Evolutionary conservation across 2,113 vertebrate genomes (phyloP).

Genomic region (Pseudonaja textilis): DNA sequence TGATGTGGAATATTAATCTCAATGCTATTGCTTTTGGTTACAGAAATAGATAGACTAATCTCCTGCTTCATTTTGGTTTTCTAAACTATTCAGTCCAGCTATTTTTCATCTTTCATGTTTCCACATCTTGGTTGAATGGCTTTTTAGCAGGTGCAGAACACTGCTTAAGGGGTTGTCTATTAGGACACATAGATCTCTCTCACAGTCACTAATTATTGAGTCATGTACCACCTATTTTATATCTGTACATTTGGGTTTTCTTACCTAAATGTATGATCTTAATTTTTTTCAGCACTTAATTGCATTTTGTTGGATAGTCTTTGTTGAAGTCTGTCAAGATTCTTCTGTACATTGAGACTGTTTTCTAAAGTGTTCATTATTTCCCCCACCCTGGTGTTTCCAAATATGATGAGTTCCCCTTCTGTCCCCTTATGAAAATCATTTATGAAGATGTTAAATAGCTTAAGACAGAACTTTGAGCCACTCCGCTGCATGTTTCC

Average conservation of each 20-base stretch:
- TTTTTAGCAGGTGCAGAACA: neutral
- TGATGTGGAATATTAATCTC: neutral
- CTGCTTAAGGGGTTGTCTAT: neutral
- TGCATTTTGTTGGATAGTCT: neutral
- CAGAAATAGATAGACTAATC: neutral
- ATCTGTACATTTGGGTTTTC: neutral
- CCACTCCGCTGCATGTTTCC: neutral
- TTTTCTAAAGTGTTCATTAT: neutral
- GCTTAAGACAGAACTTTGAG: neutral
- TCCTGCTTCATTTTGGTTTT: neutral
- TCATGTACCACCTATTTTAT: neutral
- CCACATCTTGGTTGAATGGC: neutral
- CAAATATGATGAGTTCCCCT: neutral
- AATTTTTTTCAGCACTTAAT: neutral
- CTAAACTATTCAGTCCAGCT: neutral
- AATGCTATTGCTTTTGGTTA: neutral
- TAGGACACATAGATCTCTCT: neutral
- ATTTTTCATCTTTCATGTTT: neutral
- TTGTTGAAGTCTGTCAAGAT: neutral
- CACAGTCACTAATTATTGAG: neutral
- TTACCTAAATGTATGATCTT: neutral
- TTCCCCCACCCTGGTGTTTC: neutral
- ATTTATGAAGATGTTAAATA: neutral
- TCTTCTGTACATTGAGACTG: neutral
- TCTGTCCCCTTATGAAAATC: neutral